phyloP scores from a whole-genome alignment of 2,888 invertebrate species.

The Bombylius discolor region DNA sequence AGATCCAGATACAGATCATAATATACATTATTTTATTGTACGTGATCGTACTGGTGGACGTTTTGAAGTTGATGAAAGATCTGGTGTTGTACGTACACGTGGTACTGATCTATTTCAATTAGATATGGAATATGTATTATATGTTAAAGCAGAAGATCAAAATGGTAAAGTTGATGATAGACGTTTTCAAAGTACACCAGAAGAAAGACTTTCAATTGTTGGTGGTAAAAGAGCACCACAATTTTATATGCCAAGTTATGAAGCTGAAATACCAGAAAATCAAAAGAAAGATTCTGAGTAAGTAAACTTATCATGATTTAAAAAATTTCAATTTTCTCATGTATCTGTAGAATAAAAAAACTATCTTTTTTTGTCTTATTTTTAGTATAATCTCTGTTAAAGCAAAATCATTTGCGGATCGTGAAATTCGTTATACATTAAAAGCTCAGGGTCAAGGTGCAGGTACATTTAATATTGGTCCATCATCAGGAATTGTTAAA shows the following conservation, averaged over 20 bases:
- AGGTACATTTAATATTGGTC: slow-evolving; percentile 90
- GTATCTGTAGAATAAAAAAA: too few relatives aligned
- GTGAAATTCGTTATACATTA: slow-evolving; percentile 89
- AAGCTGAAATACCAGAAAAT: slow-evolving; percentile 92
- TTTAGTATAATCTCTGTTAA: slow-evolving; percentile 88
- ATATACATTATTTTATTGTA: slow-evolving; percentile 91
- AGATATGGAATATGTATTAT: slow-evolving; percentile 92
- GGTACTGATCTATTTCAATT: slow-evolving; percentile 86
- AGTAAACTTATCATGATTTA: slow-evolving; percentile 34
- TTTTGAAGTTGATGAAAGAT: slow-evolving; percentile 81
- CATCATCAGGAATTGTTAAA: slow-evolving; percentile 88
- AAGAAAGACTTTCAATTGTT: slow-evolving; percentile 83
- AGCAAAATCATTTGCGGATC: slow-evolving; percentile 93
- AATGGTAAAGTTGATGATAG: slow-evolving; percentile 86
- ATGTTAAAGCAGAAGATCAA: slow-evolving; percentile 91
- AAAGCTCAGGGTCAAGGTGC: slow-evolving; percentile 90
- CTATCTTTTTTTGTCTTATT: not conserved
- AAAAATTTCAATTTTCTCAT: too few relatives aligned
- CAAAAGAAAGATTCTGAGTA: slow-evolving; percentile 95
- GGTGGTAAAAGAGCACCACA: slow-evolving; percentile 97
- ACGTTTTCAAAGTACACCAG: slow-evolving; percentile 79
- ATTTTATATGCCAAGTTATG: slow-evolving; percentile 91
- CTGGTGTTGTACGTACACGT: slow-evolving; percentile 81
- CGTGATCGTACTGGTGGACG: slow-evolving; percentile 69
- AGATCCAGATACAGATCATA: slow-evolving; percentile 92